Base-by-base conservation (phyloP, 1,140 invertebrate genomes). In the Bombus breviceps region DNA sequence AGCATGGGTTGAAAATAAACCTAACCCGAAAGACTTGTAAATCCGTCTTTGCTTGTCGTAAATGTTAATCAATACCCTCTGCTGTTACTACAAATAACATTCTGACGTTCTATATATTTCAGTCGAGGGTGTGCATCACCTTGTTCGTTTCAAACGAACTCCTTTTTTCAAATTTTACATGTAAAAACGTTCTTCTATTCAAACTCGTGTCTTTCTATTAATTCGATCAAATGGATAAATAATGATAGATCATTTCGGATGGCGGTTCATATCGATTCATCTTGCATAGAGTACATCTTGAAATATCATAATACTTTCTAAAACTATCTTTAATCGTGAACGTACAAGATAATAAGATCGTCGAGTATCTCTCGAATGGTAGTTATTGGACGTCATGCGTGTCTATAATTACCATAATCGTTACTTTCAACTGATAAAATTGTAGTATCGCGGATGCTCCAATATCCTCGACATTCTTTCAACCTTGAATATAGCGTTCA, bases 1-100 rank as follows among this genome's bases (percentile, higher is more conserved):
- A 22, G n/a, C 68, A 39, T 72, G 41, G 47, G 3, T 25, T 37
- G 68, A 71, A 79, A 80, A 68, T 47, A 80, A 72, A 80, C 47
- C 43, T 66, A 18, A 28, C 25, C 39, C 66, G 25, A 43, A 12
- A 68, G 5, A 53, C 37, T n/a, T 64, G 39, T 59, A 62, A 74
- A n/a, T 57, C 22, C n/a, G 28, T 25, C 32, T n/a, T 57, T 12
- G 28, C 73, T 53, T 12, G 34, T n/a, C 22, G 34, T 59, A 76
- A 59, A 57, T 76, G 73, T 34, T 34, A 37, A 34, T 57, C 32
- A 15, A 37, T 77, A 76, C 2, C 28, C 18, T n/a, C 53, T 10
- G 34, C 28, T 13, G 9, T 34, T 75, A 32, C 22, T 25, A 10
- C 18, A 9, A 62, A 28, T 62, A 18, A 18, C 9, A 68, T 37